A percentile compares a stretch with the other conserved stretches of the same genome.
These are phyloP conservation scores for Tetanocera ferruginea DNA, from an alignment of 2,888 invertebrate species.

Conservation along the genomic window DNA sequence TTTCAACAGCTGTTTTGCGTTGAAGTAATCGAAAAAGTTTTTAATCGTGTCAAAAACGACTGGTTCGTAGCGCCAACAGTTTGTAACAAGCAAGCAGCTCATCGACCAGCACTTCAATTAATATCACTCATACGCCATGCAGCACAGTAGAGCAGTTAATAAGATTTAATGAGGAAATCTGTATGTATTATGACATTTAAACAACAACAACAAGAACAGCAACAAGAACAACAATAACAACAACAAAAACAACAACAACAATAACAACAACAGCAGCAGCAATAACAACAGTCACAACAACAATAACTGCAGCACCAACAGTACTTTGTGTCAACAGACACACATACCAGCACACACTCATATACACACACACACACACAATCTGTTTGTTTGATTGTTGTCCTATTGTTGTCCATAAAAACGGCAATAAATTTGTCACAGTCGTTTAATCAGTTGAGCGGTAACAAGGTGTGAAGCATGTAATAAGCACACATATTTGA, in stretches of 20 bases:
- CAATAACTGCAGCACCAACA: not conserved
- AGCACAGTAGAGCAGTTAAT: not conserved
- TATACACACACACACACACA: not conserved
- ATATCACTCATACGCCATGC: constrained; percentile 8
- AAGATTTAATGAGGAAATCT: not conserved
- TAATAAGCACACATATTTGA: constrained; percentile 3
- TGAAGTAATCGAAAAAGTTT: not conserved
- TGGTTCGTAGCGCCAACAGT: not conserved
- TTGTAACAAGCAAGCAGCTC: too few relatives aligned
- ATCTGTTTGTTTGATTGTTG: not conserved
- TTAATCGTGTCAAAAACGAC: not conserved
- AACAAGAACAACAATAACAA: not conserved
- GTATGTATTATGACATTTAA: not conserved
- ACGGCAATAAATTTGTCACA: constrained; percentile 16
- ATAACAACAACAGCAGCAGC: too few relatives aligned
- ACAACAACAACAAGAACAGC: not conserved
- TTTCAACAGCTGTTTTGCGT: not conserved
- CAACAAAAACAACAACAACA: too few relatives aligned
- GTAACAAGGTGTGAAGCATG: constrained; percentile 9
- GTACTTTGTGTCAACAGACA: not conserved
- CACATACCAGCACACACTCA: not conserved
- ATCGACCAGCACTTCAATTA: not conserved
- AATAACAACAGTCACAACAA: not conserved
- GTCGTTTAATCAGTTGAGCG: constrained; percentile 11
- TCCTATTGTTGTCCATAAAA: not conserved